phyloP scores from a whole-genome alignment of 2,888 invertebrate species.

The Seira sanloemensis region DNA sequence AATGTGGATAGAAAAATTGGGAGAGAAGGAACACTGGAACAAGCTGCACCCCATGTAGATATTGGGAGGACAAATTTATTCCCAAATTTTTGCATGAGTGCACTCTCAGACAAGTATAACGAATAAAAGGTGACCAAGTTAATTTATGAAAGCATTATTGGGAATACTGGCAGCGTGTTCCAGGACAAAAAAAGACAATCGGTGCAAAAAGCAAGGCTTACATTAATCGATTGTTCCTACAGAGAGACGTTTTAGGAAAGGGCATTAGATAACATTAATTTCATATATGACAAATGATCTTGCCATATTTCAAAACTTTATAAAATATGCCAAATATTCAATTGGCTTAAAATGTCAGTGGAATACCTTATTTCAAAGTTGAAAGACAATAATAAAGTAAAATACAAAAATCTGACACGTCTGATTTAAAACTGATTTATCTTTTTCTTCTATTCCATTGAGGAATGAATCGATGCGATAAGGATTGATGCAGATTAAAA shows the following conservation, averaged over 20 bases:
- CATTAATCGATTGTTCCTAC: too few relatives aligned
- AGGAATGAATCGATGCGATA: slow-evolving; percentile 48
- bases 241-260: too few relatives aligned
- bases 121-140: too few relatives aligned
- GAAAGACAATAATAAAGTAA: not conserved
- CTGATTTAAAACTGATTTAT: not conserved
- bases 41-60: slow-evolving; percentile 14
- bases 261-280: too few relatives aligned
- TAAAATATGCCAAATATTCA: too few relatives aligned
- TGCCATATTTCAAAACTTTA: too few relatives aligned
- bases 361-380: not conserved
- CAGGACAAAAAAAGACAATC: too few relatives aligned
- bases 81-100: slow-evolving; percentile 30
- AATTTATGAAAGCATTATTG: too few relatives aligned
- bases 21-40: not conserved
- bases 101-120: not conserved
- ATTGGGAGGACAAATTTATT: slow-evolving; percentile 35
- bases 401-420: not conserved
- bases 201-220: too few relatives aligned
- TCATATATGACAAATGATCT: too few relatives aligned
- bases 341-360: too few relatives aligned
- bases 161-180: too few relatives aligned
- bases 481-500: slow-evolving; percentile 49
- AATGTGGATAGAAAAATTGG: not conserved
- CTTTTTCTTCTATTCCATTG: not conserved